These are phyloP conservation scores for Agrochola macilenta DNA, from an alignment of 2,888 invertebrate species.

Conservation along the genomic window DNA sequence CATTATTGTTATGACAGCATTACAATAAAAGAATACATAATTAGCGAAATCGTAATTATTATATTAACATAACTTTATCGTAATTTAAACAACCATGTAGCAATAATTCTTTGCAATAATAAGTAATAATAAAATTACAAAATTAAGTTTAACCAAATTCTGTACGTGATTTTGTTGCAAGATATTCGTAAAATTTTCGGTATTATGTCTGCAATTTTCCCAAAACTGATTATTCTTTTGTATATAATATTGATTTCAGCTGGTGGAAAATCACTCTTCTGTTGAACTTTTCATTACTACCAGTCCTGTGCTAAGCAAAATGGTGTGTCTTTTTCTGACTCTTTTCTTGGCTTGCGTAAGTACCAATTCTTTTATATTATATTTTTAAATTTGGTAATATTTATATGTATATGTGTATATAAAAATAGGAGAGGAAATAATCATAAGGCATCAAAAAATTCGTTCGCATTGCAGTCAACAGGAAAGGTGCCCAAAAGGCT, in stretches of 20 bases:
- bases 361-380: neutral
- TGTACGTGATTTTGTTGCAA: constrained; percentile 52
- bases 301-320: constrained; percentile 23
- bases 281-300: neutral
- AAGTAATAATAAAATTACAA: constrained; percentile 25
- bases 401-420: too few relatives aligned
- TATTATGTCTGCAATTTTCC: constrained; percentile 48
- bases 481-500: too few relatives aligned
- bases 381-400: too few relatives aligned
- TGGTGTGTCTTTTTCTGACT: constrained; percentile 29
- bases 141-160: constrained; percentile 23
- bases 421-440: too few relatives aligned
- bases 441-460: too few relatives aligned
- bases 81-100: constrained; percentile 7
- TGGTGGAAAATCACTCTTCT: constrained; percentile 15
- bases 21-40: constrained; percentile 15
- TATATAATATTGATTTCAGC: constrained; percentile 54
- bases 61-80: constrained; percentile 29
- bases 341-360: constrained; percentile 45
- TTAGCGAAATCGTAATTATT: constrained; percentile 8
- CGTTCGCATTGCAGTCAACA: too few relatives aligned
- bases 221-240: constrained; percentile 58
- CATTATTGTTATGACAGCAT: constrained; percentile 19
- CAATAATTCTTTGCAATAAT: too few relatives aligned
- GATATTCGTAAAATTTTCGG: constrained; percentile 27